Evolutionary conservation across 2,888 invertebrate species (phyloP), one percentile per base, ranked within the genome.

Genomic region (Malacosoma neustria): DNA sequence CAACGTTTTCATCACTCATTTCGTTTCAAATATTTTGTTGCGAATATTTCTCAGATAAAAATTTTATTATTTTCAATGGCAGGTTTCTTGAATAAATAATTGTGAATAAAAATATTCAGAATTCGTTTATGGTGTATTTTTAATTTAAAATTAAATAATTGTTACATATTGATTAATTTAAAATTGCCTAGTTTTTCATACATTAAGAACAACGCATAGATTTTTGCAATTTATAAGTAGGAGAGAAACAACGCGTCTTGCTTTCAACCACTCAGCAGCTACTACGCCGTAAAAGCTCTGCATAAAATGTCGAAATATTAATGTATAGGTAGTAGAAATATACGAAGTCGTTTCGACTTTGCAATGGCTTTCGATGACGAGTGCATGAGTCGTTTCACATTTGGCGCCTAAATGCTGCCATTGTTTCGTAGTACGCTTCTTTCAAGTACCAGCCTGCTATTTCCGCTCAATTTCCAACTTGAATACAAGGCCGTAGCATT

Each of bases 291-390:
- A 81, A 81, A 68, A 71, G 70, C 65, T 72, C 69, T 66, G 65
- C 54, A 53, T 61, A 65, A 48, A 45, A 43, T 36, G 35, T 39
- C 38, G 36, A 48, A 22, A 5, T 9, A 5, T 22, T 22, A 9
- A 22, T 15, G 30, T 22, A 22, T 22, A 22, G 22, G 22, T 5
- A 9, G 6, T 22, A 22, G 9, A 33, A 7, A 22, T 63, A 65
- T 65, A 58, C 63, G 62, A 57, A 67, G 64, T 71, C 69, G 67
- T 66, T 73, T 59, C 66, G 60, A 73, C 71, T 71, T 74, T 71
- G 67, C 62, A 82, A 80, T 72, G 68, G 74, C 71, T 80, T 81
- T 84, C 82, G 81, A 84, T 84, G 81, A 80, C 73, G 72, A 77
- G 69, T 73, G 71, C 72, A 58, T 59, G 67, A 75, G 68, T 62